phyloP scores from a whole-genome alignment of 2,888 invertebrate species.

The Caenorhabditis wallacei region DNA sequence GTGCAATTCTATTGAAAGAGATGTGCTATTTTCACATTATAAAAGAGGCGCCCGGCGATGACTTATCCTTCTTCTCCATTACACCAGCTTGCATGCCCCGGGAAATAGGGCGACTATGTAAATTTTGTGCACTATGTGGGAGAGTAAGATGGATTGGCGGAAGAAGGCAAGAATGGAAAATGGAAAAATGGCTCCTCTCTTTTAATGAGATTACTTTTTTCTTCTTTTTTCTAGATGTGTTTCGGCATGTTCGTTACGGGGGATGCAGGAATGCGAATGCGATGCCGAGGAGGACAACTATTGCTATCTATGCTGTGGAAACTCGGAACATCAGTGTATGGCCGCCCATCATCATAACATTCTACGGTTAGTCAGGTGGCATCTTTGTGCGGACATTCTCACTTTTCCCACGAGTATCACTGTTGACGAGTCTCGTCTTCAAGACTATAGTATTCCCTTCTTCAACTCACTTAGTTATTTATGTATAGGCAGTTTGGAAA shows the following conservation, averaged over 20 bases:
- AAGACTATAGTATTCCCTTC: slow-evolving; percentile 22
- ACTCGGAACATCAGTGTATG: slow-evolving; percentile 76
- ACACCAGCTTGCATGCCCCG: slow-evolving; percentile 19
- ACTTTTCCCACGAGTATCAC: slow-evolving; percentile 58
- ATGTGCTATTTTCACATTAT: slow-evolving; percentile 53
- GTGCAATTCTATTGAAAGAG: slow-evolving; percentile 35
- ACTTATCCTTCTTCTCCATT: slow-evolving; percentile 48
- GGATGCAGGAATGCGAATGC: slow-evolving; percentile 82
- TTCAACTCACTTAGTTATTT: slow-evolving; percentile 27
- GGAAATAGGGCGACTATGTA: slow-evolving; percentile 31
- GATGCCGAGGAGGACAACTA: slow-evolving; percentile 83
- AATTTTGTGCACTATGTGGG: slow-evolving; percentile 35
- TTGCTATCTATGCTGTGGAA: slow-evolving; percentile 83
- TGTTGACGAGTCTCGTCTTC: not conserved
- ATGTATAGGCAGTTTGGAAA: slow-evolving; percentile 27
- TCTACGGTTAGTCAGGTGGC: slow-evolving; percentile 73
- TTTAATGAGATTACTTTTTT: slow-evolving; percentile 30
- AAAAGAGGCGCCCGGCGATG: slow-evolving; percentile 35
- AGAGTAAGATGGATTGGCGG: slow-evolving; percentile 8
- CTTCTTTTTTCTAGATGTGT: slow-evolving; percentile 76
- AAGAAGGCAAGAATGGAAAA: not conserved
- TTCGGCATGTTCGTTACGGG: slow-evolving; percentile 79
- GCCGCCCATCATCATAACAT: slow-evolving; percentile 83
- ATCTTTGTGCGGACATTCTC: not conserved
- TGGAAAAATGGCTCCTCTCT: slow-evolving; percentile 5